phyloP scores from a whole-genome alignment of 2,113 vertebrate genomes.

The Hydropotes inermis region DNA sequence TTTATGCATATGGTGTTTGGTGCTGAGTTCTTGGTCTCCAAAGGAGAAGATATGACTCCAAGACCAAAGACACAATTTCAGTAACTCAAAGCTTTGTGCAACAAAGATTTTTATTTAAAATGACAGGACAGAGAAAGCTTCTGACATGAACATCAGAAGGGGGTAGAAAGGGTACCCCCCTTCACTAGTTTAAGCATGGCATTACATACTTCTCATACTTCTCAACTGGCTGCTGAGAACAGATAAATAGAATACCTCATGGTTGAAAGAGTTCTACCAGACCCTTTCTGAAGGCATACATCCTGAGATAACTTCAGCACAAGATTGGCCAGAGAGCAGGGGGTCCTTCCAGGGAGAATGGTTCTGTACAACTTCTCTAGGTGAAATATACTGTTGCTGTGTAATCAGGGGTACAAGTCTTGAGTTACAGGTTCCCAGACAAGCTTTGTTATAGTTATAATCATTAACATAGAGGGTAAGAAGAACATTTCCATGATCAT shows the following conservation, averaged over 20 bases:
- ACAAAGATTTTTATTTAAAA: not conserved
- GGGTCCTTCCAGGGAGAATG: not conserved
- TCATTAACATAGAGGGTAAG: not conserved
- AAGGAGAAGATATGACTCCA: not conserved
- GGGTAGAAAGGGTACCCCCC: not conserved
- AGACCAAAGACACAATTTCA: not conserved
- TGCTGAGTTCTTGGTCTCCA: not conserved
- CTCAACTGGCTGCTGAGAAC: not conserved
- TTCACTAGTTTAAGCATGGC: not conserved
- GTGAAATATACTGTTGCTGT: not conserved
- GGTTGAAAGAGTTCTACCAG: not conserved
- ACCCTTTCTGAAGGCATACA: not conserved
- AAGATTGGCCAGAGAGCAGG: not conserved
- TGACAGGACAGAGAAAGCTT: not conserved
- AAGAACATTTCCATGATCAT: not conserved
- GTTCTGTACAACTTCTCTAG: not conserved
- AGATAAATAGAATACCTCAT: not conserved
- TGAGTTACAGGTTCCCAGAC: not conserved
- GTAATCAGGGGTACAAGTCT: not conserved
- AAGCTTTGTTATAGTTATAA: not conserved
- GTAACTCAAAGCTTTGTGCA: not conserved
- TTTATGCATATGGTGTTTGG: not conserved
- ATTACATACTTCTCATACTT: not conserved
- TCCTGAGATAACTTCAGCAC: not conserved
- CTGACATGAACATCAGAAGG: not conserved